Evolutionary conservation across 2,113 vertebrate species (phyloP).

Genomic region (Microcebus ravelobensis): DNA sequence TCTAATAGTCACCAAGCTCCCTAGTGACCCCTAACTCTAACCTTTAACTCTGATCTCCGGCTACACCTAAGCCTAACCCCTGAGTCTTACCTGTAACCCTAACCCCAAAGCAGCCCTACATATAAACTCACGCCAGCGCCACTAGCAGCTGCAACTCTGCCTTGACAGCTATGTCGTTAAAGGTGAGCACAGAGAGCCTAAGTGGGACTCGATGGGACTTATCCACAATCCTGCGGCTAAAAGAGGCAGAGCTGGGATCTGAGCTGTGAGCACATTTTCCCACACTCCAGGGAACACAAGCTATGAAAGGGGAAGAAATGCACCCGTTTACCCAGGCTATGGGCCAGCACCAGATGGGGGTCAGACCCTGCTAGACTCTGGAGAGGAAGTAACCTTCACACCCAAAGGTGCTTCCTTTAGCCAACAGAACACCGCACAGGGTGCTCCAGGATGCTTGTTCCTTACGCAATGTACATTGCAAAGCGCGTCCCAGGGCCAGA

Average conservation of each 20-base stretch:
- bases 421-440: too few species aligned
- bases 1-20: not conserved
- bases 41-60: not conserved
- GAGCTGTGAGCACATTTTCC: not conserved
- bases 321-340: too few species aligned
- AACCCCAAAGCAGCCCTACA: not conserved
- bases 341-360: not conserved
- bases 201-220: not conserved
- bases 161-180: not conserved
- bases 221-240: too few species aligned
- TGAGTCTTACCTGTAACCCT: not conserved
- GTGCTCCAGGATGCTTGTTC: not conserved
- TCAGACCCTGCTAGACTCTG: not conserved
- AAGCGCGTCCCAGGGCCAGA: not conserved
- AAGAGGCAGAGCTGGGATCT: not conserved
- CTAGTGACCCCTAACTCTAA: not conserved
- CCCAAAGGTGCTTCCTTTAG: not conserved
- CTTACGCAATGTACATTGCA: not conserved
- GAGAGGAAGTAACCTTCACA: not conserved
- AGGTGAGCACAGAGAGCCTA: not conserved
- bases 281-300: not conserved
- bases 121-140: not conserved
- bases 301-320: too few species aligned
- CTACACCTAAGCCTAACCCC: not conserved
- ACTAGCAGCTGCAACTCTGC: fast-evolving